Base-by-base conservation (phyloP, 2,797 vertebrate genomes). In the Poecilia velifera region DNA sequence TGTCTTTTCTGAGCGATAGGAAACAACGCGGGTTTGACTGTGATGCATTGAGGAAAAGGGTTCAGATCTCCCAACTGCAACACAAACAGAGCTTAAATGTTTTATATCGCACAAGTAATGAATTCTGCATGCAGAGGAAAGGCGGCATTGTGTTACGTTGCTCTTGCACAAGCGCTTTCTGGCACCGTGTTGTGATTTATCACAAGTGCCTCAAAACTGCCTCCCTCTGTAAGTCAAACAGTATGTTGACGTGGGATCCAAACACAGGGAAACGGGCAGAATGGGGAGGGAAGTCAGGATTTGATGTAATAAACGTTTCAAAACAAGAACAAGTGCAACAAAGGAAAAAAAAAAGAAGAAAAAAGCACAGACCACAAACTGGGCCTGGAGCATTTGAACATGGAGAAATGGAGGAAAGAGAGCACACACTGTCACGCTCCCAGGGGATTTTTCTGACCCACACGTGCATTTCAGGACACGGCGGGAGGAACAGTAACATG, bases 1-100 rank as follows among this genome's bases (percentile, higher is more conserved):
- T 85, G 73, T 81, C 76, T 84, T 77, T 16, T 34, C 25, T 62
- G 28, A 62, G 25, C 28, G 49, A 51, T 9, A 3, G 34, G 31
- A 36, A 36, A 66, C 8, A 51, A 6, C 39, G 28, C 4, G 55
- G 41, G 1, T 83, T 73, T 81, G 59, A 4, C 51, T 16, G 2
- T 28, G 34, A 81, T 36, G 34, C 31, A 16, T 68, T 41, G 34
- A 62, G 18, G 39, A 80, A 83, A 55, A 47, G 6, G 36, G 14
- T 77, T 76, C 31, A 53, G 73, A 22, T 66, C 31, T 18, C 10
- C 34, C 36, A 57, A 68, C 4, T 77, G 59, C 6, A 74, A 76
- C 79, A 62, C 8, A 55, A 25, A 72, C 28, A 59, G 57, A 59
- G 34, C 62, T 18, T 81, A 73, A 47, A 31, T 47, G 28, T 57